Evolutionary conservation across 1,140 invertebrate species (phyloP).

Genomic region (Acromyrmex heyeri): DNA sequence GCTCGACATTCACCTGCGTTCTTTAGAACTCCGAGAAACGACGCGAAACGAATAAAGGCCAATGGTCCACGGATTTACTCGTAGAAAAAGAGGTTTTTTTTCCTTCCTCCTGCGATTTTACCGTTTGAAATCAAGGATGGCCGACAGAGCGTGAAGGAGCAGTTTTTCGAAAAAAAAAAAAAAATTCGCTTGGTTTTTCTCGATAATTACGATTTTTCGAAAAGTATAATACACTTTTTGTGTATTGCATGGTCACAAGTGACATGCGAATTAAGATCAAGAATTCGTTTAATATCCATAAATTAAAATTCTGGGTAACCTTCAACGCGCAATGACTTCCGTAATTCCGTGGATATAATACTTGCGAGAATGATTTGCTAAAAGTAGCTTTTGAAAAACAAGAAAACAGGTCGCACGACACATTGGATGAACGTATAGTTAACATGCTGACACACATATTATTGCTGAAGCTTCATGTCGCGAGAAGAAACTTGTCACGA

Average conservation of each 20-base stretch:
- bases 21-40: not conserved
- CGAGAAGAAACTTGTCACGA: conserved; percentile 26
- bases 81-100: not conserved
- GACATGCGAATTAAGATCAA: not conserved
- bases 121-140: conserved; percentile 59
- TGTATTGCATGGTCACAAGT: not conserved
- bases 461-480: conserved; percentile 38
- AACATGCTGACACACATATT: conserved; percentile 58
- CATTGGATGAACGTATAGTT: conserved; percentile 8
- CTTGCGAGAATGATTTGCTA: conserved; percentile 41
- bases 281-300: not conserved
- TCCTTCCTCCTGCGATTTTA: conserved; percentile 53
- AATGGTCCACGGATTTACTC: conserved; percentile 2
- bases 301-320: not conserved
- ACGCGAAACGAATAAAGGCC: not conserved
- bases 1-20: conserved; percentile 31
- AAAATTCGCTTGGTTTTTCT: not conserved
- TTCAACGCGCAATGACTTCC: conserved; percentile 2
- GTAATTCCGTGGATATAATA: conserved; percentile 13
- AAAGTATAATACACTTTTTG: not conserved
- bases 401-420: conserved; percentile 42
- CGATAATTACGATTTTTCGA: not conserved
- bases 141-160: conserved; percentile 50
- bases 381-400: conserved; percentile 30
- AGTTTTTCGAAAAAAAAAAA: not conserved